Evolutionary conservation across 1,140 invertebrate genomes (phyloP), one percentile per base, ranked within the genome.

Genomic region (Teleopsis dalmanni): DNA sequence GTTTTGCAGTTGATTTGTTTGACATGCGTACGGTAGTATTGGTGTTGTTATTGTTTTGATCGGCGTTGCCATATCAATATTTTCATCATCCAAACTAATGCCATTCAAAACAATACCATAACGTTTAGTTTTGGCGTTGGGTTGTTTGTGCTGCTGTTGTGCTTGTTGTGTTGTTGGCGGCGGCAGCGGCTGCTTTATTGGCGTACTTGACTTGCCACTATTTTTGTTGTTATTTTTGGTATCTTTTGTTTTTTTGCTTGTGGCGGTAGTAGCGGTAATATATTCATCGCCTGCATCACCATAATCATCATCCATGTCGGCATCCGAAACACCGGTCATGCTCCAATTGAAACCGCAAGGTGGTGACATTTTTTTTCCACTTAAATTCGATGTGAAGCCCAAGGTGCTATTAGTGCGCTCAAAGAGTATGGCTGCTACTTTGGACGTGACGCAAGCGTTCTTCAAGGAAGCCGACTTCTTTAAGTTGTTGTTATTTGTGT

Each of bases 281-380:
- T 36, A 47, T 31, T 34, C 9, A 4, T 25, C 49, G 2, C 43
- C 27, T 9, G 21, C 47, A 37, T 48, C 51, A 29, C 47, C 40
- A 22, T 67, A 64, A 36, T 67, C 64, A 7, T 61, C 52, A 3
- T 62, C 55, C 8, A 59, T 62, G 4, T 58, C 57, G 18, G 56
- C 52, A 14, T 48, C 53, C 21, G 62, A 54, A 31, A 51, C 55
- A 23, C 65, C 62, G 21, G 50, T 68, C 11, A 67, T 63, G 50
- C 64, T 70, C 66, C 66, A 70, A 29, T 65, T 66, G 27, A 70
- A 70, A 18, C 66, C 66, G 45, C 66, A 70, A 4, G 64, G 65
- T 25, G 65, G 65, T 34, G 64, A 55, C 65, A 67, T 60, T 55
- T 58, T 60, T 33, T 58, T 61, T 19, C 26, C 21, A 42, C 42